phyloP scores from a whole-genome alignment of 1,140 invertebrate species.

The Temnothorax curvispinosus region DNA sequence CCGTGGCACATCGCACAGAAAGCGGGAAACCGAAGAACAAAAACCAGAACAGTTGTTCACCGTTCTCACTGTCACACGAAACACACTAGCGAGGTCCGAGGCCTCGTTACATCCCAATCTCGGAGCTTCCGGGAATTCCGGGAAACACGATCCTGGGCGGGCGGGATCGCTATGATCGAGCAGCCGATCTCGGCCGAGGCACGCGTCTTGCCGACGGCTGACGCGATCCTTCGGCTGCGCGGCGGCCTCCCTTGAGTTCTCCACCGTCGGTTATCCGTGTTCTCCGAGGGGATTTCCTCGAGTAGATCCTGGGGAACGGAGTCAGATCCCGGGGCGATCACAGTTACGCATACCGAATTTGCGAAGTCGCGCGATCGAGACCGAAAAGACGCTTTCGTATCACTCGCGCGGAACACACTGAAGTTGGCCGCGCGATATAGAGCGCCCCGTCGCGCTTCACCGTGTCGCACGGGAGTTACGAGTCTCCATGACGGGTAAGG shows the following conservation, averaged over 20 bases:
- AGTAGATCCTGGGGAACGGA: not conserved
- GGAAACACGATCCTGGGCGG: not conserved
- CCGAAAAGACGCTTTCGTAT: not conserved
- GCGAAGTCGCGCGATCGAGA: slow-evolving; percentile 17
- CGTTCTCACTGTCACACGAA: slow-evolving; percentile 72
- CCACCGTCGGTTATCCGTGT: slow-evolving; percentile 41
- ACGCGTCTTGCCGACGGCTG: slow-evolving; percentile 34
- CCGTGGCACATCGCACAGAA: slow-evolving; percentile 78
- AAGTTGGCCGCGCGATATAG: slow-evolving; percentile 23
- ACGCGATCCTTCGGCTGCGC: not conserved
- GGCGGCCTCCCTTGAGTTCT: not conserved
- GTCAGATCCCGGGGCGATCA: not conserved
- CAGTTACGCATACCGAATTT: not conserved
- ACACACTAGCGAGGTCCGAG: slow-evolving; percentile 44
- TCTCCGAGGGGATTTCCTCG: too few species aligned
- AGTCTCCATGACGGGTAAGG: slow-evolving; percentile 52
- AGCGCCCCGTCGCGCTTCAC: slow-evolving; percentile 42
- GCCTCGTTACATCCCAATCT: slow-evolving; percentile 34
- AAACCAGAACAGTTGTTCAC: slow-evolving; percentile 58
- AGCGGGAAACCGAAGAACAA: slow-evolving; percentile 65
- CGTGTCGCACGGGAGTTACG: slow-evolving; percentile 35
- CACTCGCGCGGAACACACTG: slow-evolving; percentile 27
- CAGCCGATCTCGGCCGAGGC: slow-evolving; percentile 15
- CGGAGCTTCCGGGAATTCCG: not conserved
- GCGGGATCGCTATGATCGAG: not conserved